A percentile compares a stretch with the other conserved stretches of the same genome.
Evolutionary conservation across 2,113 vertebrate genomes (phyloP).

Genomic region (Apteryx mantelli): DNA sequence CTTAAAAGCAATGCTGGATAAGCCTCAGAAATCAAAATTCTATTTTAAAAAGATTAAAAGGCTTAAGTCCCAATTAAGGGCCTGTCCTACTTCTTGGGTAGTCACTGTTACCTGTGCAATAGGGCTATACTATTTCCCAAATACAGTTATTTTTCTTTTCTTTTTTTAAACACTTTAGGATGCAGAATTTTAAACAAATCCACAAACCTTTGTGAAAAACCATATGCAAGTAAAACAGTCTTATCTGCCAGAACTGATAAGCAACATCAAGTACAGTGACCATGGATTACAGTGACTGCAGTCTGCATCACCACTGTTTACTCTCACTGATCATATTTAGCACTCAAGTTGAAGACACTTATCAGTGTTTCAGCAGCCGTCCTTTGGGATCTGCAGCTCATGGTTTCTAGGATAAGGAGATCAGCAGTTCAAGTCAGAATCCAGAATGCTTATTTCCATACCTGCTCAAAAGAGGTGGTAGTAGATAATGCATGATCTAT

Average conservation of each 20-base stretch:
- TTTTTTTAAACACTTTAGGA: not conserved
- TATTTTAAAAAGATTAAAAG: not conserved
- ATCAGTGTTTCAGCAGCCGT: not conserved
- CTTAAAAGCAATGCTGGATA: not conserved
- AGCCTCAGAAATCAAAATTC: not conserved
- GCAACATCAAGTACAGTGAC: not conserved
- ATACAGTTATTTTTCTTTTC: not conserved
- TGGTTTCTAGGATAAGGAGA: not conserved
- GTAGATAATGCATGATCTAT: not conserved
- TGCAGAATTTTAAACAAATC: not conserved
- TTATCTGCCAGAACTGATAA: not conserved
- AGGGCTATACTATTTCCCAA: not conserved
- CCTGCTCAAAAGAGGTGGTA: not conserved
- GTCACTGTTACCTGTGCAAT: not conserved
- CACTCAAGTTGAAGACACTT: not conserved
- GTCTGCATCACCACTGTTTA: not conserved
- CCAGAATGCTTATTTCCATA: not conserved
- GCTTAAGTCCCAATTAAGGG: not conserved
- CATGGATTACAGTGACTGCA: not conserved
- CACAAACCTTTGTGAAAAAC: not conserved
- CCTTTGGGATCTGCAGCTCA: not conserved
- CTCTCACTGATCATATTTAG: not conserved
- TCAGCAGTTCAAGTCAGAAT: not conserved
- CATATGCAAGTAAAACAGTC: rapidly evolving
- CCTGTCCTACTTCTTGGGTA: not conserved